Conservation (phyloP, 2,888 invertebrate genomes). For the Pseudolycoriella hygida region DNA sequence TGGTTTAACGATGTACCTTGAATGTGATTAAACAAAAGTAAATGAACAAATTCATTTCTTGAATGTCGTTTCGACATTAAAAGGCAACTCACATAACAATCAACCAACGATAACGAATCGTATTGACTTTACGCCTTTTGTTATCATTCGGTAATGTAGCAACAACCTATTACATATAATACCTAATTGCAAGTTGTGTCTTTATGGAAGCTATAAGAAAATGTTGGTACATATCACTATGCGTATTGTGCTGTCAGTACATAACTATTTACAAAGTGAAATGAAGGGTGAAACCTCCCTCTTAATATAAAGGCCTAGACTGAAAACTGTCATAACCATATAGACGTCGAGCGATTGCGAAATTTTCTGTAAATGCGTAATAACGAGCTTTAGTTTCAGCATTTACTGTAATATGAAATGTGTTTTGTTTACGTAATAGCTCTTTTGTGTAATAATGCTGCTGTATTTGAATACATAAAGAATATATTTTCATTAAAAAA, state of each 20-base stretch:
- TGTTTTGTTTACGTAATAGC: neutral
- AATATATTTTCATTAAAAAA: neutral
- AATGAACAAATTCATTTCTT: too few species aligned
- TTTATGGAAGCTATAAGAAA: too few species aligned
- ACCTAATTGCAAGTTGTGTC: too few species aligned
- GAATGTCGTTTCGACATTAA: too few species aligned
- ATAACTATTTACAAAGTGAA: neutral
- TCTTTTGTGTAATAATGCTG: neutral
- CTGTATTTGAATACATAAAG: neutral
- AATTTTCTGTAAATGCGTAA: slow-evolving; percentile 4
- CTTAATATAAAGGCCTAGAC: slow-evolving; percentile 3
- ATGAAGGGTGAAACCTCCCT: slow-evolving; percentile 4
- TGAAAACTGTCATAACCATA: slow-evolving; percentile 5
- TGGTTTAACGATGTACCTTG: too few species aligned
- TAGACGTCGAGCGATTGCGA: slow-evolving; percentile 5
- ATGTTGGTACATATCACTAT: too few species aligned
- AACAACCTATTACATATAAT: too few species aligned
- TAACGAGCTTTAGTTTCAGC: slow-evolving; percentile 3
- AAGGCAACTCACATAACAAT: too few species aligned
- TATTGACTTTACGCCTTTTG: too few species aligned
- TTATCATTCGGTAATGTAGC: too few species aligned
- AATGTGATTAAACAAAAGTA: too few species aligned
- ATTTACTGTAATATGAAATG: neutral
- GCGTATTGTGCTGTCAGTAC: neutral
- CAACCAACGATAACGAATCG: too few species aligned